Evolutionary conservation across 2,113 vertebrate species (phyloP), one percentile per base, ranked within the genome.

Genomic region (Carassius carassius): DNA sequence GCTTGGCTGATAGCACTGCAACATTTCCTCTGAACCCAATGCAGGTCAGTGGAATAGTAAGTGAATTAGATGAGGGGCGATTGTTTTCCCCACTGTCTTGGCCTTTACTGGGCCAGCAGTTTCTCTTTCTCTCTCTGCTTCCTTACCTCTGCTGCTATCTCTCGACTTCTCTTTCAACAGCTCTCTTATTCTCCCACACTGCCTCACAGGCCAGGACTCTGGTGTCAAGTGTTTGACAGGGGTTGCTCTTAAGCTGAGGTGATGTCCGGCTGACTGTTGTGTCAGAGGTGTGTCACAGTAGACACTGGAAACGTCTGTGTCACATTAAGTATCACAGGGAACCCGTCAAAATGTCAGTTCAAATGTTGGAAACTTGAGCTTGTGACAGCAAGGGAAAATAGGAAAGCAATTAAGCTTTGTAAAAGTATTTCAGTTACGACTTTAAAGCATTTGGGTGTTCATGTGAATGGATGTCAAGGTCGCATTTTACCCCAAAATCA

Each of bases 31-130:
- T 73, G 19, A n/a, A 65, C 56, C 37, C 78, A 81, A 63, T 75
- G 69, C 25, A 81, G 86, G 76, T 81, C 82, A 84, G 8, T 37
- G 77, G 86, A 84, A 80, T 81, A 84, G 82, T 80, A 84, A 87
- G 86, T 87, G 86, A 87, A 87, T 62, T 67, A 83, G 82, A 87
- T 78, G 86, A 84, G 82, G 67, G 85, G 81, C 81, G 72, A 86
- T 47, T 32, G 65, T 85, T 85, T 78, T 85, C 62, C 56, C 5
- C 0, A 82, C 49, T 72, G 65, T 23, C 81, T 25, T 78, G 63
- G 49, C 67, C 81, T 72, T 74, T 75, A 60, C 56, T 41, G 29
- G 1, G 76, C 63, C 80, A 37, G 14, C 54, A 47, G 17, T n/a
- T 44, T 77, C 41, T 84, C 69, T 82, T 41, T 84, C 35, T 5